Evolutionary conservation across 2,888 invertebrate genomes (phyloP).

Genomic region (Nephrotoma appendiculata): DNA sequence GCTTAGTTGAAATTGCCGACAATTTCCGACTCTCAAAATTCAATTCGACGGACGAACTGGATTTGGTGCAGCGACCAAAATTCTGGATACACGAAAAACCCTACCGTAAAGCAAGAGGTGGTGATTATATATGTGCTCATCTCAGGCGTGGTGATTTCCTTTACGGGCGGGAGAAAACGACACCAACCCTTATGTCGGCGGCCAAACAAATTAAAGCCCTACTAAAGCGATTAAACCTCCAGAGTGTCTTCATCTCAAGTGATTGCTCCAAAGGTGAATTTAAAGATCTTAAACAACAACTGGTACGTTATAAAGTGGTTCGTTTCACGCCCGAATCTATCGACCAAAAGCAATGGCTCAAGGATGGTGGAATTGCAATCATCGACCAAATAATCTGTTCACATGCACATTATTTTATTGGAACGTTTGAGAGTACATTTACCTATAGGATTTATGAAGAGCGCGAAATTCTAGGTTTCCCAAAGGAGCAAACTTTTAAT

Average conservation of each 20-base stretch:
- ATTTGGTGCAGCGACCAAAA: constrained; percentile 40
- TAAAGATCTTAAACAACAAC: constrained; percentile 24
- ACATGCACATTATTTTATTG: constrained; percentile 67
- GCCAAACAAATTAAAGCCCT: constrained; percentile 54
- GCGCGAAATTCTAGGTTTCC: constrained; percentile 84
- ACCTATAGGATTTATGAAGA: constrained; percentile 95
- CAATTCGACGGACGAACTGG: constrained; percentile 44
- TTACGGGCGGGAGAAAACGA: constrained; percentile 49
- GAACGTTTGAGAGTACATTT: constrained; percentile 91
- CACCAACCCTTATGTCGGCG: constrained; percentile 65
- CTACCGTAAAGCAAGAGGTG: constrained; percentile 40
- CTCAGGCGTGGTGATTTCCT: constrained; percentile 82
- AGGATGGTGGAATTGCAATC: constrained; percentile 81
- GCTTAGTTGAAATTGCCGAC: constrained; percentile 50
- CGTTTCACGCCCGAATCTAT: constrained; percentile 24
- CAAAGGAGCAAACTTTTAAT: constrained; percentile 71
- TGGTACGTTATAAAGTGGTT: constrained; percentile 20
- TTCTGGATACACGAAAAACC: constrained; percentile 47
- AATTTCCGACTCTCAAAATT: constrained; percentile 46
- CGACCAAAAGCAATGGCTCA: constrained; percentile 21
- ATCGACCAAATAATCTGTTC: constrained; percentile 94
- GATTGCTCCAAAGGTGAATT: constrained; percentile 53
- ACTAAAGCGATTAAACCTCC: constrained; percentile 40
- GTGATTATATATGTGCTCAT: constrained; percentile 71
- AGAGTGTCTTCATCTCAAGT: constrained; percentile 66